Evolutionary conservation across 2,113 vertebrate species (phyloP), one percentile per base, ranked within the genome.

Genomic region (Gymnocephalus cernua): DNA sequence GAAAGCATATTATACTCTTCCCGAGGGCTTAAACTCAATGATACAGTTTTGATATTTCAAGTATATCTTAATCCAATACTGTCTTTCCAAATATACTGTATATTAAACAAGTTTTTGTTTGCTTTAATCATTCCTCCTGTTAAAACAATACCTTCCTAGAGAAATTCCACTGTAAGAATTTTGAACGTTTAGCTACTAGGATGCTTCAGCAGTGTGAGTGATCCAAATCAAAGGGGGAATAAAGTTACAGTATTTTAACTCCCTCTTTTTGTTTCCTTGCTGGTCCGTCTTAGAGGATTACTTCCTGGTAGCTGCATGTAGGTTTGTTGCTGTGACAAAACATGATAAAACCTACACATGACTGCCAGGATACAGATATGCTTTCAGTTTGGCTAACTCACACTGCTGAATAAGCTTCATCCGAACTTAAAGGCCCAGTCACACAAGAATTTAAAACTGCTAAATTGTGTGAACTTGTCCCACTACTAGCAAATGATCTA

Each of bases 231-330:
- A 23, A 38, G 2, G 21, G 3, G 41, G 15, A 9, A 21, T 64
- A 19, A 27, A 29, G 48, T 58, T 50, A 32, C 48, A 50, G 7
- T 7, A 25, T 19, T 57, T 65, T n/a, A 65, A 70, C 45, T 69
- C 57, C 16, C 13, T 63, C 38, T 58, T 66, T 80, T 15, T 57
- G 21, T 66, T 67, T 53, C 23, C 53, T n/a, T 48, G 15, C 44
- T 58, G 29, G n/a, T 13, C 10, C 1, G 2, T 18, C 19, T 65
- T 29, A 51, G 10, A 65, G 51, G 68, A 54, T 53, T 62, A 29
- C 47, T 70, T 69, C 12, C 65, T 38, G n/a, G 35, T 29, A 48
- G 72, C 41, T 57, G n/a, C 16, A 27, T 41, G 11, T 21, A 59
- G 47, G 38, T 56, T 45, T 65, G 15, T 64, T 57, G 50, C 41